Percentiles rank a stretch among this genome's conserved stretches.
These are phyloP conservation scores for Drosophila buzzatii DNA, from an alignment of 2,888 invertebrate species.

Conservation along the genomic window DNA sequence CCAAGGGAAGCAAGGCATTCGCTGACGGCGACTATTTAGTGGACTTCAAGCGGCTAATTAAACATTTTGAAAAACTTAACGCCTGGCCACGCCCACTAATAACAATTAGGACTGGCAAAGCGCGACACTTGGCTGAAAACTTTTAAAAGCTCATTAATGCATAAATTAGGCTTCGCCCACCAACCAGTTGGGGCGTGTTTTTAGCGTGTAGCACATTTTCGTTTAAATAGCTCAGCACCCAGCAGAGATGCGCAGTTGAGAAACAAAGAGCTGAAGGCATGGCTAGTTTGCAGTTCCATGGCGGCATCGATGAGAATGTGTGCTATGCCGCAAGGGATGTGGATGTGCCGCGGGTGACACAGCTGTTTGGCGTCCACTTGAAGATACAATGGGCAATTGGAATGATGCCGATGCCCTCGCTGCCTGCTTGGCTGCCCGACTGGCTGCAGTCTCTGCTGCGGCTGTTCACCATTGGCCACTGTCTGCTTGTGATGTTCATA, in stretches of 20 bases:
- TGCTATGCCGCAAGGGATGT: constrained; percentile 50
- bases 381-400: constrained; percentile 61
- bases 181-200: not conserved
- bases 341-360: constrained; percentile 51
- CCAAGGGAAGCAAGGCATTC: not conserved
- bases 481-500: constrained; percentile 49
- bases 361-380: constrained; percentile 67
- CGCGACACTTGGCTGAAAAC: constrained; percentile 53
- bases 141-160: constrained; percentile 80
- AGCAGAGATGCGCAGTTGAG: constrained; percentile 36
- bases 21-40: constrained; percentile 9
- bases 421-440: constrained; percentile 48
- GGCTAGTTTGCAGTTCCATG: constrained; percentile 62
- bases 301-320: constrained; percentile 46
- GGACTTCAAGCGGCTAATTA: constrained; percentile 46
- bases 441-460: constrained; percentile 28
- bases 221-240: constrained; percentile 59
- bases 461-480: constrained; percentile 23
- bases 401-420: constrained; percentile 51
- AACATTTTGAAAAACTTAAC: constrained; percentile 38
- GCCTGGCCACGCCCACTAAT: constrained; percentile 48
- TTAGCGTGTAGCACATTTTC: not conserved
- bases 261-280: constrained; percentile 34
- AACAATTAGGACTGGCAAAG: constrained; percentile 41
- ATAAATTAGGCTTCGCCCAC: constrained; percentile 56